Evolutionary conservation across 2,797 vertebrate genomes (phyloP).

Genomic region (Diplodus puntazzo): DNA sequence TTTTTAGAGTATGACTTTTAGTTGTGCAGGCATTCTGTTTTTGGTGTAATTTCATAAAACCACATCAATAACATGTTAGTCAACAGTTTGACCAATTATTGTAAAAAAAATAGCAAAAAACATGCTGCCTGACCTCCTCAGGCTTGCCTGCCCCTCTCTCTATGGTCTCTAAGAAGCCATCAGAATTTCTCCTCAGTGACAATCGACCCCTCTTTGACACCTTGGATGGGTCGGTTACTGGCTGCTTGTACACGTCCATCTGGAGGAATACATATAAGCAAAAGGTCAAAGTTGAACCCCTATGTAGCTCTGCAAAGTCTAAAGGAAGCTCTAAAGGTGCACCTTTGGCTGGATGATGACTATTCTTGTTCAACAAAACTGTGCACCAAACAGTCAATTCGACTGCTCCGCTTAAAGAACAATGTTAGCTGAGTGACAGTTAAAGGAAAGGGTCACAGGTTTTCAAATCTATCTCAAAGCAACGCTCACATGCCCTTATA

Average conservation of each 20-base stretch:
- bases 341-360: neutral
- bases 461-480: neutral
- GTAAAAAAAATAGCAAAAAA: neutral
- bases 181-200: conserved; percentile 84
- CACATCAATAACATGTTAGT: no score
- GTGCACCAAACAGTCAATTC: neutral
- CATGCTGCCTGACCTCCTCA: conserved; percentile 78
- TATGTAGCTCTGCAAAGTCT: neutral
- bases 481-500: neutral
- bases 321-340: neutral
- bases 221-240: conserved; percentile 86
- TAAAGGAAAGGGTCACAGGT: neutral
- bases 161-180: conserved; percentile 83
- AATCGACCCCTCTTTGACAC: conserved; percentile 84
- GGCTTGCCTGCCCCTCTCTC: conserved; percentile 85
- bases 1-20: no score
- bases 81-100: no score
- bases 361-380: neutral
- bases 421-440: neutral
- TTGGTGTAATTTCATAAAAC: no score
- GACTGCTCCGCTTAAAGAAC: neutral
- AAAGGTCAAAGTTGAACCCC: neutral
- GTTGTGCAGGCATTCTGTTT: no score
- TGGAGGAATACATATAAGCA: conserved; percentile 40
- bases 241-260: conserved; percentile 88